A percentile compares a stretch with the other conserved stretches of the same genome.
Conservation (phyloP, 2,888 invertebrate genomes). For the Odontocerum albicorne region DNA sequence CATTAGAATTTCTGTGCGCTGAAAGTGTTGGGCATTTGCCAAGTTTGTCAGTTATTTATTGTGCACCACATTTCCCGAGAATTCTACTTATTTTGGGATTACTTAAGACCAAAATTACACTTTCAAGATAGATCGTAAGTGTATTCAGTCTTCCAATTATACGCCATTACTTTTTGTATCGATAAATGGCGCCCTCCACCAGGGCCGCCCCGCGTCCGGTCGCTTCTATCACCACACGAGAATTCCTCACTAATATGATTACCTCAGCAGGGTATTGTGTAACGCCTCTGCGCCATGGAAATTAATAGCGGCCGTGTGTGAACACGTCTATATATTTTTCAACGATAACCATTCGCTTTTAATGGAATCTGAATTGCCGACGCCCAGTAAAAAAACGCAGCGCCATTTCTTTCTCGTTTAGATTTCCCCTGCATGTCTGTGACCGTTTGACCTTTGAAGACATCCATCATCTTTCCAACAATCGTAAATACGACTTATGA, state of each 20-base stretch:
- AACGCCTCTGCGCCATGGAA: slow-evolving; percentile 23
- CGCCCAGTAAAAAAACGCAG: slow-evolving; percentile 6
- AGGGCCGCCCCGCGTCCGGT: not conserved
- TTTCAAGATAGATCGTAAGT: too few relatives aligned
- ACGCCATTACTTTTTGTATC: too few relatives aligned
- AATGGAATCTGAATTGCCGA: slow-evolving; percentile 31
- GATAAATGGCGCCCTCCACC: too few relatives aligned
- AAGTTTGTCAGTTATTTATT: too few relatives aligned
- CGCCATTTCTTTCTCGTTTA: slow-evolving; percentile 11
- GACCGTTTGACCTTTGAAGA: slow-evolving; percentile 17
- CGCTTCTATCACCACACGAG: slow-evolving; percentile 9
- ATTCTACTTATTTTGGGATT: too few relatives aligned
- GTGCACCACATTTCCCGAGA: too few relatives aligned
- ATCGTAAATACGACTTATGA: too few relatives aligned
- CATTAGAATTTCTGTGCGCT: too few relatives aligned
- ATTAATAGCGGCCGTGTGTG: slow-evolving; percentile 32
- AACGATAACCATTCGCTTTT: slow-evolving; percentile 24
- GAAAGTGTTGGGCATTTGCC: too few relatives aligned
- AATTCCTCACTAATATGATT: slow-evolving; percentile 20
- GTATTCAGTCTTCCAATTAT: too few relatives aligned
- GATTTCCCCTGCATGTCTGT: slow-evolving; percentile 9
- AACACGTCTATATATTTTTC: slow-evolving; percentile 20
- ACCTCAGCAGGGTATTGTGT: slow-evolving; percentile 21
- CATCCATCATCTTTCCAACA: slow-evolving; percentile 15
- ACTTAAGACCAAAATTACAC: too few relatives aligned